Percentiles rank a stretch among this genome's conserved stretches.
Conservation (phyloP, 1,140 invertebrate genomes). For the Anastatus disparis region DNA sequence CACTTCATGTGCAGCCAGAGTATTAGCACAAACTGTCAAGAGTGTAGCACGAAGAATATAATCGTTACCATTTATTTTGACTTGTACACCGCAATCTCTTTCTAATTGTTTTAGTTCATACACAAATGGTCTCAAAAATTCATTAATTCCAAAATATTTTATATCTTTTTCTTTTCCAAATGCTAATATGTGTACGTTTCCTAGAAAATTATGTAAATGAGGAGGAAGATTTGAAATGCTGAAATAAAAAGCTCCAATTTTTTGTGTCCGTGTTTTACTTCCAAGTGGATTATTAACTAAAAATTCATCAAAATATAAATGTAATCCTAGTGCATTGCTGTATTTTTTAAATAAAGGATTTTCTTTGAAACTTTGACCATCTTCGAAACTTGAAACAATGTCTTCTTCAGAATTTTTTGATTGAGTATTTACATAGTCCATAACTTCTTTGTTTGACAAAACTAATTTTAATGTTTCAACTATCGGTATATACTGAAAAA, state of each 20-base stretch:
- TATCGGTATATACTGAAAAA: not conserved
- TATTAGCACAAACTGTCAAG: not conserved
- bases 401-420: not conserved
- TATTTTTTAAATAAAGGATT: constrained; percentile 7
- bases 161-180: not conserved
- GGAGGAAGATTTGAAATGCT: not conserved
- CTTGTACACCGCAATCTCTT: not conserved
- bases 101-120: constrained; percentile 1
- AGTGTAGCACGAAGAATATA: not conserved
- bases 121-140: not conserved
- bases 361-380: not conserved
- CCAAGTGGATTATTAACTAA: constrained; percentile 8
- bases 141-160: not conserved
- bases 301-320: constrained; percentile 11
- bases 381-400: not conserved
- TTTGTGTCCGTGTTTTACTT: not conserved
- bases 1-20: not conserved
- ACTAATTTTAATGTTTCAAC: not conserved
- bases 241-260: constrained; percentile 3
- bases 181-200: constrained; percentile 6
- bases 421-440: not conserved
- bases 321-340: not conserved
- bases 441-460: not conserved
- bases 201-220: not conserved
- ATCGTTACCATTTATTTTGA: not conserved